phyloP scores from a whole-genome alignment of 1,140 invertebrate genomes.

The Ylistrum balloti region DNA sequence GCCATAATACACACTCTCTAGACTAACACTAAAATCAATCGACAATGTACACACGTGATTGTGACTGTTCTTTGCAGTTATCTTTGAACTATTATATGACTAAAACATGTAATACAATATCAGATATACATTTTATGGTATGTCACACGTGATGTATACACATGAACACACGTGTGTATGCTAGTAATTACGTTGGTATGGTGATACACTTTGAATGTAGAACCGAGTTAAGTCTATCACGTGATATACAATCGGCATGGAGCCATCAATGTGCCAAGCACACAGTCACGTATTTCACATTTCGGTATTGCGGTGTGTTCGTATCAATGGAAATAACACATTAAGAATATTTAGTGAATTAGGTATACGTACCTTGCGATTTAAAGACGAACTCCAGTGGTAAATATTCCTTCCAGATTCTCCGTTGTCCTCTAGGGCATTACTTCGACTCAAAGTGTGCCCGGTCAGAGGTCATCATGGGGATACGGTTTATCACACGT shows the following conservation, averaged over 20 bases:
- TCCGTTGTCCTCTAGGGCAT: not conserved
- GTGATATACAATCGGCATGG: not conserved
- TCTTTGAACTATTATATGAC: too few species aligned
- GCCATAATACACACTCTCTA: too few species aligned
- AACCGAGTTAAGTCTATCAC: not conserved
- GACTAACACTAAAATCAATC: too few species aligned
- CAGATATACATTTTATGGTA: too few species aligned
- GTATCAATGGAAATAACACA: not conserved
- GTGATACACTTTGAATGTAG: not conserved
- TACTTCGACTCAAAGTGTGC: conserved; percentile 14
- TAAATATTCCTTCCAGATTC: not conserved
- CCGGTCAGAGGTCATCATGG: not conserved
- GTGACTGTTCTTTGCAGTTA: too few species aligned
- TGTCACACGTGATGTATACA: not conserved
- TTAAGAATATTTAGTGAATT: not conserved
- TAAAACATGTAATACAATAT: too few species aligned
- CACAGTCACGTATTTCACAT: conserved; percentile 26
- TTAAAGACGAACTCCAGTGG: not conserved
- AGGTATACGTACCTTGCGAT: not conserved
- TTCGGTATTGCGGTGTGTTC: not conserved
- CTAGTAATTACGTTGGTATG: not conserved
- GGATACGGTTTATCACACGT: not conserved
- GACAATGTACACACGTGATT: too few species aligned
- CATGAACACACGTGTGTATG: not conserved
- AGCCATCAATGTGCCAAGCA: not conserved